phyloP scores from a whole-genome alignment of 2,113 vertebrate species.

The Tetrao urogallus region DNA sequence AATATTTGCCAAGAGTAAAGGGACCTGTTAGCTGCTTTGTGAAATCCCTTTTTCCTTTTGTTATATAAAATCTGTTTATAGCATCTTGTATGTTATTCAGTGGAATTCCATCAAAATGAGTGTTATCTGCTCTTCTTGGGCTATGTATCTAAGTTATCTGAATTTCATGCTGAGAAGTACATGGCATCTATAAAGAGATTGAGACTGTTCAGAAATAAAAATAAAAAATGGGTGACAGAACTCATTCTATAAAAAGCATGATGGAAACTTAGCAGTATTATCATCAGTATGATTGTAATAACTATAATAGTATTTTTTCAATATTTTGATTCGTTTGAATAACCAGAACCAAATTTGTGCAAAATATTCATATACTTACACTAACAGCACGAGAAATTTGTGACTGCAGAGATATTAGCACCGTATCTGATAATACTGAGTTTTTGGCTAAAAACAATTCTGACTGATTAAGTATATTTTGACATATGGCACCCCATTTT shows the following conservation, averaged over 20 bases:
- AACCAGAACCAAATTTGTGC: background rate
- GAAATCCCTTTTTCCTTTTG: background rate
- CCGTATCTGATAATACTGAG: background rate
- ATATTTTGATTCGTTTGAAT: background rate
- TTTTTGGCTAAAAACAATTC: background rate
- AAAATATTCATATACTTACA: background rate
- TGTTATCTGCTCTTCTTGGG: background rate
- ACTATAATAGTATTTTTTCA: background rate
- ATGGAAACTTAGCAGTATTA: background rate
- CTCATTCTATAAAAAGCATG: background rate
- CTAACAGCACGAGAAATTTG: background rate
- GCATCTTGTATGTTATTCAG: background rate
- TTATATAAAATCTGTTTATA: background rate
- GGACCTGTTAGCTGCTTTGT: background rate
- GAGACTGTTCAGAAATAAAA: background rate
- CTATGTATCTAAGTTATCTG: background rate
- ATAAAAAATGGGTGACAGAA: background rate
- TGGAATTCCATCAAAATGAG: background rate
- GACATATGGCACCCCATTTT: background rate
- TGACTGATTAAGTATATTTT: background rate
- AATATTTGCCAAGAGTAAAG: background rate
- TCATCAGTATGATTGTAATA: background rate
- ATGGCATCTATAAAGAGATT: background rate
- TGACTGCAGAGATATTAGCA: background rate
- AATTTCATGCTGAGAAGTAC: background rate